phyloP scores from a whole-genome alignment of 2,797 vertebrate genomes.

The Triplophysa bombifrons region DNA sequence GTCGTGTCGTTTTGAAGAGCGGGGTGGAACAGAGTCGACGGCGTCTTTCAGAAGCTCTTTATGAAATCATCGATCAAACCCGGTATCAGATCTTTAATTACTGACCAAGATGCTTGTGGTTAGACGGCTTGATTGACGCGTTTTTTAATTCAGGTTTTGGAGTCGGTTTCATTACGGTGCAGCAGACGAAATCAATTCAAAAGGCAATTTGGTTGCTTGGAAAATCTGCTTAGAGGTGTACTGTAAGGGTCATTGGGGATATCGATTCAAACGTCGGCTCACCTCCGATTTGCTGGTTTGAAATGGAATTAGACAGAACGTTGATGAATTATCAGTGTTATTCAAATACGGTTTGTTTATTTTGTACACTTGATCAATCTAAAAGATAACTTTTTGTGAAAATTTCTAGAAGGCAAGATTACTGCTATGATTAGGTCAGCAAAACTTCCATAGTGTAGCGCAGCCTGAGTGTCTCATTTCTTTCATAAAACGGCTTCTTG shows the following conservation, averaged over 20 bases:
- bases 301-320: conserved; percentile 23
- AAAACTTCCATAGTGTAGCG: not conserved
- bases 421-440: not conserved
- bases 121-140: conserved; percentile 34
- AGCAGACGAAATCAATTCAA: conserved; percentile 46
- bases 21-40: not conserved
- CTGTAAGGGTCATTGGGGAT: conserved; percentile 38
- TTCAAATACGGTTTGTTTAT: not conserved
- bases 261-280: conserved; percentile 29
- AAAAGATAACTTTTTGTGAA: not conserved
- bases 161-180: conserved; percentile 33
- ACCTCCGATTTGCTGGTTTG: conserved; percentile 14
- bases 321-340: conserved; percentile 26
- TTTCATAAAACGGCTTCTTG: not conserved
- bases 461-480: not conserved
- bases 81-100: conserved; percentile 46
- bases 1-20: conserved; percentile 50
- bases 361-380: not conserved
- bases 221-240: conserved; percentile 40
- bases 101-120: conserved; percentile 28
- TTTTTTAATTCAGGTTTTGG: conserved; percentile 26
- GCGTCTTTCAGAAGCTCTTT: conserved; percentile 12
- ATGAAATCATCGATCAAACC: conserved; percentile 35
- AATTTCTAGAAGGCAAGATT: not conserved
- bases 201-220: conserved; percentile 36